Conservation (phyloP, 2,113 vertebrate species). For the Calidris pygmaea region DNA sequence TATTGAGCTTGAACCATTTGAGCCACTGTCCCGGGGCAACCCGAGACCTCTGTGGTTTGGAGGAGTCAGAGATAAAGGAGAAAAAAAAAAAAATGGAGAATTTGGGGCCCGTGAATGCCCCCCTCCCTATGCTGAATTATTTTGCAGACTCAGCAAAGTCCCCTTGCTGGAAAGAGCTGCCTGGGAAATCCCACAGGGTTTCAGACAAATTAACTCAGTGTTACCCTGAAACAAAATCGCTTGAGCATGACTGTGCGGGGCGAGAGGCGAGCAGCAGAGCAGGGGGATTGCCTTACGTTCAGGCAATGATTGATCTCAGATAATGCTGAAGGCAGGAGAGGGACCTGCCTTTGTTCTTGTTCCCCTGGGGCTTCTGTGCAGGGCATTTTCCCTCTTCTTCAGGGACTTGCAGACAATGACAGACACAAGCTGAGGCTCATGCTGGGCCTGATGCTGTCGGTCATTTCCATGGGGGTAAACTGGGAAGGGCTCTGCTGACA, state of each 20-base stretch:
- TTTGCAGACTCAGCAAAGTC: neutral
- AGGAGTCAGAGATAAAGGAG: neutral
- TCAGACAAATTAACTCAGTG: neutral
- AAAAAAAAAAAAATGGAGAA: neutral
- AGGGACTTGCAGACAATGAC: neutral
- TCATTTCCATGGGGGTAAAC: neutral
- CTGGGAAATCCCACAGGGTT: neutral
- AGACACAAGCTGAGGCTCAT: neutral
- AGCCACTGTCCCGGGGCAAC: rapidly evolving
- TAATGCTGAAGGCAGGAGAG: neutral
- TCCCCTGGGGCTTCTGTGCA: neutral
- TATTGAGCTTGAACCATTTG: neutral
- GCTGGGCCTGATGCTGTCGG: neutral
- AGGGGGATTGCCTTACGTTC: neutral
- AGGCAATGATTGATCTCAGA: neutral
- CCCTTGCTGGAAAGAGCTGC: neutral
- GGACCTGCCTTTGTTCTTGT: neutral
- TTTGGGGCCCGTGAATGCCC: rapidly evolving
- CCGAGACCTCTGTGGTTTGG: rapidly evolving
- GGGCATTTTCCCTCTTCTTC: neutral
- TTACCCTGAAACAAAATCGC: neutral
- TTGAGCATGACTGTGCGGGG: neutral
- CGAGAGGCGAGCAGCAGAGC: neutral
- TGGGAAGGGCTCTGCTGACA: neutral
- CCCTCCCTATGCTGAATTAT: neutral